Base-by-base conservation (phyloP, 2,113 vertebrate genomes). In the Notechis scutatus region DNA sequence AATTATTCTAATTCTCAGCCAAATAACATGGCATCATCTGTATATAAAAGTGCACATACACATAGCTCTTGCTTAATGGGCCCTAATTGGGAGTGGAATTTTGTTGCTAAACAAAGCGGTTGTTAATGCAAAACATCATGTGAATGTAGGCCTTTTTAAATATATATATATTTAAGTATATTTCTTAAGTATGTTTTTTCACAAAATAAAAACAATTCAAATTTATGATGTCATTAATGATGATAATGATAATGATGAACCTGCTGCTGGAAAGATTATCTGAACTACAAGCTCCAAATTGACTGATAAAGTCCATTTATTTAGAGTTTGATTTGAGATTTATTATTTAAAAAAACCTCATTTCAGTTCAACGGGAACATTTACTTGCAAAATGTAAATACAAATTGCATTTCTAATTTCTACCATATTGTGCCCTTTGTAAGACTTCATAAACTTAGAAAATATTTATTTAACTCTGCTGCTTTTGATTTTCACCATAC, bases 231-330 rank as follows among this genome's bases (percentile, higher is more conserved):
- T 57, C 6, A 5, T 23, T 57, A 10, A 26, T 64, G 24, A 59
- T 10, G 24, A 26, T 50, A 50, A 50, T 61, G 59, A 69, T 45
- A 45, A 45, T 18, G 14, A 34, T 34, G n/a, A 95, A 55, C 86
- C 69, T 52, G 93, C 89, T 95, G 92, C 88, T 95, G 81, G 94
- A 95, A 94, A 90, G 1, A 85, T 93, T 92, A 39, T 86, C 87
- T 93, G 26, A 93, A 92, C 94, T 91, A 21, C 45, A 85, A 93
- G 69, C 81, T 47, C 89, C 61, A 45, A 94, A 91, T 87, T 55
- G 29, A 81, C 45, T 0, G 0, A 90, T 89, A 91, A 92, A 6
- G 91, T 45, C 24, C 34, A 55, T n/a, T 88, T 45, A 74, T 14
- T 88, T 74, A 55, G 12, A 26, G 45, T 50, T 18, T 64, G 29